phyloP scores from a whole-genome alignment of 2,113 vertebrate species.

The Triplophysa rosa region DNA sequence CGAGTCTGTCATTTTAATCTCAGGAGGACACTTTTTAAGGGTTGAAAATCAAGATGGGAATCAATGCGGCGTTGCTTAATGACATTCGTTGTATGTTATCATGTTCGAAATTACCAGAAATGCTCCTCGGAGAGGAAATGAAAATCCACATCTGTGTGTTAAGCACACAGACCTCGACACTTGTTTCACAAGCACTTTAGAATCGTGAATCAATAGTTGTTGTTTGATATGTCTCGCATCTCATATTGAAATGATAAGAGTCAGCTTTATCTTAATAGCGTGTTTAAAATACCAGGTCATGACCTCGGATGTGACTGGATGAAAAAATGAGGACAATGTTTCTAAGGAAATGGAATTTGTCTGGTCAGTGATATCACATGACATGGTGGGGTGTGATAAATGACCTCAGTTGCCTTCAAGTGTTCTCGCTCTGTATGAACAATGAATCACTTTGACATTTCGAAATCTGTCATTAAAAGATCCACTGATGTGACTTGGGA shows the following conservation, averaged over 20 bases:
- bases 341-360: neutral
- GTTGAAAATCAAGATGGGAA: neutral
- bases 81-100: neutral
- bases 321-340: neutral
- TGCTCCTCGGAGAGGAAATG: neutral
- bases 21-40: neutral
- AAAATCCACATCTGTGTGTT: too few relatives aligned
- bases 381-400: neutral
- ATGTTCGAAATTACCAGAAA: neutral
- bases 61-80: neutral
- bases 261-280: neutral
- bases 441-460: neutral
- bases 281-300: conserved; percentile 1
- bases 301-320: neutral
- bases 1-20: conserved; percentile 1
- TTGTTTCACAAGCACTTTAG: too few relatives aligned
- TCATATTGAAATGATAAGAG: neutral
- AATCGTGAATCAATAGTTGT: neutral
- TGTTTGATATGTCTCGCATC: neutral
- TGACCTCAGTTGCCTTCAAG: conserved; percentile 3
- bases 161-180: too few relatives aligned
- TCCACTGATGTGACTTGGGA: too few relatives aligned
- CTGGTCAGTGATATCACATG: neutral
- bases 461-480: neutral
- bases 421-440: neutral